phyloP scores from a whole-genome alignment of 2,113 vertebrate genomes.

The Phalacrocorax aristotelis region DNA sequence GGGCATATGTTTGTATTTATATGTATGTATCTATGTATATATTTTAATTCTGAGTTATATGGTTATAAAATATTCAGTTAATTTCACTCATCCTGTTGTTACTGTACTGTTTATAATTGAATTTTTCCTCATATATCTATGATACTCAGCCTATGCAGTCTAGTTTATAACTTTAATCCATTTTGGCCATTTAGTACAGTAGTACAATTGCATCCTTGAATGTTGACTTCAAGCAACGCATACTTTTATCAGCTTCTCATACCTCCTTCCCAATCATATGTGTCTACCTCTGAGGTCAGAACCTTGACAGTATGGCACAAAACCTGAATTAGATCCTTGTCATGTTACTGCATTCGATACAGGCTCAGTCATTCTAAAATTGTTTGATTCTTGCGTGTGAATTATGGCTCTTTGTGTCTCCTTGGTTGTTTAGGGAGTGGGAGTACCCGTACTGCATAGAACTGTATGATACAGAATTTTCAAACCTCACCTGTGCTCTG shows the following conservation, averaged over 20 bases:
- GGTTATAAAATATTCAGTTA: not conserved
- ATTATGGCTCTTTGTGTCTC: not conserved
- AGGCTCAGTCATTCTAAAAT: not conserved
- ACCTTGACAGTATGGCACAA: not conserved
- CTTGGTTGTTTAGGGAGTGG: not conserved
- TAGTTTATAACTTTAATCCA: not conserved
- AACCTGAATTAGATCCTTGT: not conserved
- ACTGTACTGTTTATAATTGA: not conserved
- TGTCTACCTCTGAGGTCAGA: not conserved
- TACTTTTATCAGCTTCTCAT: not conserved
- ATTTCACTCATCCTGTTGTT: not conserved
- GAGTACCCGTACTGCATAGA: too few relatives aligned
- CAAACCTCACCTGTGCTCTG: not conserved
- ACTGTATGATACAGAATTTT: not conserved
- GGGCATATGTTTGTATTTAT: not conserved
- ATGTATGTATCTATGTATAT: not conserved
- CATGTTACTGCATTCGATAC: fast-evolving
- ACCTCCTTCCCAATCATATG: not conserved
- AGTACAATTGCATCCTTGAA: not conserved
- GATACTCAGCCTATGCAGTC: not conserved
- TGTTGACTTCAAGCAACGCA: not conserved
- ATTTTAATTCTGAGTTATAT: not conserved
- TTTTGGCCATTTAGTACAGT: not conserved
- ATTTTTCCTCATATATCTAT: not conserved
- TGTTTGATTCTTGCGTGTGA: not conserved